Conservation (phyloP, 2,888 invertebrate species). For the Uloborus plumipes region DNA sequence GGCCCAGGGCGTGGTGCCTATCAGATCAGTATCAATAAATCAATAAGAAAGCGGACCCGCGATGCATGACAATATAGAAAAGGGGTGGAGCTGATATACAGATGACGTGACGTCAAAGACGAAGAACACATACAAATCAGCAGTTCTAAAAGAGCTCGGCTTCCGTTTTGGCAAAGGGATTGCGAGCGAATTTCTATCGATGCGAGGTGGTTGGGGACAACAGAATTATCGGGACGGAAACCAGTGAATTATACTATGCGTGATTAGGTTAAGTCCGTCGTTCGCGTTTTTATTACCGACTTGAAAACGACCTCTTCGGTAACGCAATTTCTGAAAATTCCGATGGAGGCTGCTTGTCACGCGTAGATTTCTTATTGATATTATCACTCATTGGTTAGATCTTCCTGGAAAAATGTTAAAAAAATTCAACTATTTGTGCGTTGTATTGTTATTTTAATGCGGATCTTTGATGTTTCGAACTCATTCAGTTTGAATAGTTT, state of each 20-base stretch:
- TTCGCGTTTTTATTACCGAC: constrained; percentile 29
- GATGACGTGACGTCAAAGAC: constrained; percentile 62
- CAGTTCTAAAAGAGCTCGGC: constrained; percentile 19
- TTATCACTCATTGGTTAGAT: too few relatives aligned
- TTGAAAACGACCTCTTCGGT: too few relatives aligned
- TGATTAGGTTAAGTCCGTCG: constrained; percentile 51
- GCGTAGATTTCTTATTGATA: too few relatives aligned
- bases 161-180: constrained; percentile 32
- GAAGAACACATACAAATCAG: constrained; percentile 62
- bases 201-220: constrained; percentile 22
- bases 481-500: too few relatives aligned
- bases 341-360: not conserved
- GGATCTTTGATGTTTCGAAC: too few relatives aligned
- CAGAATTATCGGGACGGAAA: constrained; percentile 57
- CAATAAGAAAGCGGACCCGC: constrained; percentile 46
- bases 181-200: constrained; percentile 38
- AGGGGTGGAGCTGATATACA: constrained; percentile 62
- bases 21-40: constrained; percentile 64
- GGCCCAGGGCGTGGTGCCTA: constrained; percentile 59
- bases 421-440: too few relatives aligned
- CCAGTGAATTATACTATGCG: constrained; percentile 56
- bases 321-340: constrained; percentile 2
- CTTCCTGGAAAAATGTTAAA: too few relatives aligned
- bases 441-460: too few relatives aligned
- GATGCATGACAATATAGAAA: constrained; percentile 62